A percentile compares a stretch with the other conserved stretches of the same genome.
phyloP scores from a whole-genome alignment of 2,113 vertebrate species.

The Oreotragus oreotragus region DNA sequence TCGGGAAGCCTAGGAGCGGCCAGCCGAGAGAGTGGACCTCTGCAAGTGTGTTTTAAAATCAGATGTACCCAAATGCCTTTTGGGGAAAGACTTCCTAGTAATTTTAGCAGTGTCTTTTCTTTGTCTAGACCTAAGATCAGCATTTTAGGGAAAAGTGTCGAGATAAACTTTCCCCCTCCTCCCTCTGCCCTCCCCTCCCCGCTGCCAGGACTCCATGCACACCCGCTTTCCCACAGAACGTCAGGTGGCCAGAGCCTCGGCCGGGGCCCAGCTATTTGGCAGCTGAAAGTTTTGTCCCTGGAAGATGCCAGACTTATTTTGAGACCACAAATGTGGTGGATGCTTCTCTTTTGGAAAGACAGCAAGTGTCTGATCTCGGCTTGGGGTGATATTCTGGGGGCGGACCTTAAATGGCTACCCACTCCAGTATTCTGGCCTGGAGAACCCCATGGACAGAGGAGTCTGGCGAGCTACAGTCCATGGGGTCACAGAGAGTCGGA shows the following conservation, averaged over 20 bases:
- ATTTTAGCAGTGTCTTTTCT: slow-evolving; percentile 66
- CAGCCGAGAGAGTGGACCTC: not conserved
- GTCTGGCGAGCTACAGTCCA: not conserved
- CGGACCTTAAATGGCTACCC: not conserved
- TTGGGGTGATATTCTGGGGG: not conserved
- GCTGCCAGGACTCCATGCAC: not conserved
- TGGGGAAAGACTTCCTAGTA: slow-evolving; percentile 42
- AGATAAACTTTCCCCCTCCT: not conserved
- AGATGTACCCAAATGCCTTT: slow-evolving; percentile 27
- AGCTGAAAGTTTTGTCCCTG: slow-evolving; percentile 38
- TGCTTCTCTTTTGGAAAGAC: slow-evolving; percentile 37
- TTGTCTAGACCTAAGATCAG: slow-evolving; percentile 73
- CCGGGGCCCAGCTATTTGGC: not conserved
- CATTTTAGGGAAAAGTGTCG: slow-evolving; percentile 42
- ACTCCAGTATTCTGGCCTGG: not conserved
- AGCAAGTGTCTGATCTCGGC: slow-evolving; percentile 15
- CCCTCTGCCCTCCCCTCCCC: not conserved
- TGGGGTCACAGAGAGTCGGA: not conserved
- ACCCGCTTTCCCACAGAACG: fast-evolving
- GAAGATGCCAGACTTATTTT: slow-evolving; percentile 50
- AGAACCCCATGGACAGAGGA: not conserved
- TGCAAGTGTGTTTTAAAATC: not conserved
- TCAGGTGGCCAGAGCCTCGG: slow-evolving; percentile 9
- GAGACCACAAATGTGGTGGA: slow-evolving; percentile 10
- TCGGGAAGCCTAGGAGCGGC: not conserved